Percentiles rank a stretch among this genome's conserved stretches.
Conservation (phyloP, 2,888 invertebrate species). For the Trachelus troglodyta region DNA sequence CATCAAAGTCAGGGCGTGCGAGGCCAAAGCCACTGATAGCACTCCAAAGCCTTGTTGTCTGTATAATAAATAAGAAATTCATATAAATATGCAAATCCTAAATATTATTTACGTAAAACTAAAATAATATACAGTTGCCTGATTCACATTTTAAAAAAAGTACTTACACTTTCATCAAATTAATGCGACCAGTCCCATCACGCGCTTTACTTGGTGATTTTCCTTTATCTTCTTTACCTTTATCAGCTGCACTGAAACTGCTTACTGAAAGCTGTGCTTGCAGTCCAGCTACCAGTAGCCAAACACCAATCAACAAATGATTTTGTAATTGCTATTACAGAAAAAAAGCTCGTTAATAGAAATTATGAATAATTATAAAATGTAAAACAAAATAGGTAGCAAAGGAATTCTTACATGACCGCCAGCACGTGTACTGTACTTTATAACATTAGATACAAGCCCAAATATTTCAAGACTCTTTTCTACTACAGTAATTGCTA, state of each 20-base stretch:
- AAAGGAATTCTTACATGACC: conserved; percentile 76
- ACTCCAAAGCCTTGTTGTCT: conserved; percentile 91
- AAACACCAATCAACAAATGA: conserved; percentile 87
- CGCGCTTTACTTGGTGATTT: conserved; percentile 72
- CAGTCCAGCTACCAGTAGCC: conserved; percentile 88
- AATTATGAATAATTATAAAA: not conserved
- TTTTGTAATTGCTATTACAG: conserved; percentile 82
- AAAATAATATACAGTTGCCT: not conserved
- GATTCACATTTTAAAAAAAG: conserved; percentile 1
- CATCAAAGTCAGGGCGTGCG: conserved; percentile 83
- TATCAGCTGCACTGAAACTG: conserved; percentile 66
- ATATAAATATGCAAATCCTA: not conserved
- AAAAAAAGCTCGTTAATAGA: conserved; percentile 13
- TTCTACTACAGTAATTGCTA: conserved; percentile 86
- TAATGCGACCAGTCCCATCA: conserved; percentile 72
- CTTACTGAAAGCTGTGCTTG: conserved; percentile 82
- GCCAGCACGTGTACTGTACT: conserved; percentile 86
- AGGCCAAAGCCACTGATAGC: conserved; percentile 88
- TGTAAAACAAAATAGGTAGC: not conserved
- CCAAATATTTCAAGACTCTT: conserved; percentile 89
- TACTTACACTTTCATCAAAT: conserved; percentile 76
- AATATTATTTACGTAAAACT: not conserved
- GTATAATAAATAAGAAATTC: conserved; percentile 24
- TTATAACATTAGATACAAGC: conserved; percentile 82
- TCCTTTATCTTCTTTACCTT: conserved; percentile 71